These are phyloP conservation scores for Euwallacea fornicatus DNA, from an alignment of 1,140 invertebrate species.

Conservation along the genomic window DNA sequence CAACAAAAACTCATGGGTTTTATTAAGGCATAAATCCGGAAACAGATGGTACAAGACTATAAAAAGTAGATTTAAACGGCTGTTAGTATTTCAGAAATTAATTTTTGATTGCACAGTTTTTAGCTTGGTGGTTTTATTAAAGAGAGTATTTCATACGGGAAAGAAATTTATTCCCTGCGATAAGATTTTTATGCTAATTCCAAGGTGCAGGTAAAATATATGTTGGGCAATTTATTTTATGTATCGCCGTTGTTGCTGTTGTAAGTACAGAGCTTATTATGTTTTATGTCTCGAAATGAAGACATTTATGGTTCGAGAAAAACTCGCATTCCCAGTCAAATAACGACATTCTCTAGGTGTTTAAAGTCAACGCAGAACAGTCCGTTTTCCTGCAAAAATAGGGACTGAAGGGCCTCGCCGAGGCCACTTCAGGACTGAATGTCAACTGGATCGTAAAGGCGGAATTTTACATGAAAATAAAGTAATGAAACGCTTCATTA, in stretches of 20 bases:
- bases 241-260: not conserved
- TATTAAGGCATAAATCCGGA: constrained; percentile 29
- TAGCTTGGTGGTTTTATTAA: constrained; percentile 23
- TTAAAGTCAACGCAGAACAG: too few species aligned
- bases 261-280: not conserved
- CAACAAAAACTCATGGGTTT: constrained; percentile 16
- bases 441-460: constrained; percentile 23
- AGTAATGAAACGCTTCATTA: constrained; percentile 36
- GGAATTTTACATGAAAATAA: constrained; percentile 35
- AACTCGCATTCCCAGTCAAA: too few species aligned
- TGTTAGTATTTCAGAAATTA: constrained; percentile 30
- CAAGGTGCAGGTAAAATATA: not conserved
- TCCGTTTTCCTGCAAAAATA: not conserved
- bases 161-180: constrained; percentile 5
- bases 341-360: too few species aligned
- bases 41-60: constrained; percentile 26
- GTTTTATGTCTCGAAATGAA: not conserved
- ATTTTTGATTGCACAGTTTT: constrained; percentile 28
- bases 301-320: not conserved
- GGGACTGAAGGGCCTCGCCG: constrained; percentile 16
- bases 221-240: constrained; percentile 1
- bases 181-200: constrained; percentile 12
- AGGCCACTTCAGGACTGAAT: constrained; percentile 24
- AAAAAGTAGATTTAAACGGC: constrained; percentile 23
- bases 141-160: constrained; percentile 14